Evolutionary conservation across 2,113 vertebrate genomes (phyloP).

Genomic region (Oreochromis niloticus): DNA sequence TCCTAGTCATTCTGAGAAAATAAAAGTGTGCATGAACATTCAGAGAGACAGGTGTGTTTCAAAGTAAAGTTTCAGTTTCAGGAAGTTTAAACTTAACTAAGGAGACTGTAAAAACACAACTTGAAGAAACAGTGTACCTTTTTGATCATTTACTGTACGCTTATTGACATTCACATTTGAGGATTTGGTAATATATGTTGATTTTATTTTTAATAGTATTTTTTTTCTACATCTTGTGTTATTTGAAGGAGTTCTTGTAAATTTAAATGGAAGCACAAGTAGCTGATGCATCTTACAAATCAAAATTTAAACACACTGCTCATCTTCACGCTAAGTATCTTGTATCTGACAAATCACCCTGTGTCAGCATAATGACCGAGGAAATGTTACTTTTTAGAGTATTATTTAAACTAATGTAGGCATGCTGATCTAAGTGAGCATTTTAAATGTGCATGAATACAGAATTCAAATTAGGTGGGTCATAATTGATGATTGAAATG

Average conservation of each 20-base stretch:
- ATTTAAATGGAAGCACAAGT: background rate
- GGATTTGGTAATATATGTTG: background rate
- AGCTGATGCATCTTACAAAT: background rate
- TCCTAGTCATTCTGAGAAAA: background rate
- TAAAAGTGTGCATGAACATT: background rate
- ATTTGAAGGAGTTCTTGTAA: background rate
- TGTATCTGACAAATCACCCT: background rate
- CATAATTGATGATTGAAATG: conserved; percentile 29
- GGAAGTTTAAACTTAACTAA: background rate
- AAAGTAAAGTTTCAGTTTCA: background rate
- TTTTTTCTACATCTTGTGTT: background rate
- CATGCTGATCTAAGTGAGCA: background rate
- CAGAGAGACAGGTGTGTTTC: background rate
- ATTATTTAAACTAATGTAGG: conserved; percentile 7
- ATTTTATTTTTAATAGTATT: background rate
- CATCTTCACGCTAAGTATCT: background rate
- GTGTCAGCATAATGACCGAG: background rate
- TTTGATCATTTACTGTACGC: background rate
- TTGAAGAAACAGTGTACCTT: background rate
- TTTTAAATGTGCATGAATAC: conserved; percentile 33
- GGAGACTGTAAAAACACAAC: background rate
- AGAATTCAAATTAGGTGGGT: conserved; percentile 19
- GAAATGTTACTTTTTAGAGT: conserved; percentile 8
- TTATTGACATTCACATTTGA: background rate
- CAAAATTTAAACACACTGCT: background rate